A percentile compares a stretch with the other conserved stretches of the same genome.
Conservation (phyloP, 2,113 vertebrate species). For the Bothrops jararaca region DNA sequence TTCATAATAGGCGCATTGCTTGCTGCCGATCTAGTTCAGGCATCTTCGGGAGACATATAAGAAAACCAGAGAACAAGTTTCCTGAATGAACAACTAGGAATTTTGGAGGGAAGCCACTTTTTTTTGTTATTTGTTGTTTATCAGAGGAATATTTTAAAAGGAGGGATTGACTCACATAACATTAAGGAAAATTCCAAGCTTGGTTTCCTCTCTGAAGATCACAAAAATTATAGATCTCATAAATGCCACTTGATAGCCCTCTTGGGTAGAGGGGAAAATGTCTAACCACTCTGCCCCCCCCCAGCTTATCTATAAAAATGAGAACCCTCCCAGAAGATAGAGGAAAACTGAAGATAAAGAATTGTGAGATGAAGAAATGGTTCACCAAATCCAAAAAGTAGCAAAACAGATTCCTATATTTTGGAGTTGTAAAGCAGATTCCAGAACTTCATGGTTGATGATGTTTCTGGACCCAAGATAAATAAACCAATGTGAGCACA, state of each 20-base stretch:
- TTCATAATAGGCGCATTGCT: background rate
- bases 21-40: background rate
- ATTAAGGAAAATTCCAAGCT: background rate
- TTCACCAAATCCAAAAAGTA: background rate
- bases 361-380: background rate
- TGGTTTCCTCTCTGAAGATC: background rate
- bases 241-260: background rate
- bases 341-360: background rate
- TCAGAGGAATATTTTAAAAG: background rate
- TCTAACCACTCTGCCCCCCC: background rate
- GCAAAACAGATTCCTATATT: background rate
- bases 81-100: background rate
- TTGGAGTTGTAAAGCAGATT: background rate
- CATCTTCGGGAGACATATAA: background rate
- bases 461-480: background rate
- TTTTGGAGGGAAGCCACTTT: background rate
- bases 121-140: background rate
- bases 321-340: background rate
- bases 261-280: background rate
- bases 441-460: background rate
- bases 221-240: background rate
- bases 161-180: background rate
- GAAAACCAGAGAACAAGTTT: background rate
- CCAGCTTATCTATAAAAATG: background rate
- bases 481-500: background rate